phyloP scores from a whole-genome alignment of 2,113 vertebrate species.

The Gadus chalcogrammus region DNA sequence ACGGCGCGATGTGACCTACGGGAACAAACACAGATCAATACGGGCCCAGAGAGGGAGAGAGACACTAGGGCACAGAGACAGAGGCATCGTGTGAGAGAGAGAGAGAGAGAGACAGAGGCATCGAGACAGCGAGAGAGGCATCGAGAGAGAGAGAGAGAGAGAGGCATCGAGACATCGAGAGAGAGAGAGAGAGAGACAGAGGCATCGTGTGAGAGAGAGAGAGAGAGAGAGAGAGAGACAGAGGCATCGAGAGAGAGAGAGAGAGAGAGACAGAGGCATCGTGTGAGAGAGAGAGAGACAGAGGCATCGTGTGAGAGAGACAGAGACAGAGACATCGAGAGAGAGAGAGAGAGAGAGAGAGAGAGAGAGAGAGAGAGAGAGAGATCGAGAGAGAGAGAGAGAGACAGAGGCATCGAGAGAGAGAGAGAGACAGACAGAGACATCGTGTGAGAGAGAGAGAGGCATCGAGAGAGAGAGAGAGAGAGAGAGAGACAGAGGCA shows the following conservation, averaged over 20 bases:
- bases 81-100: background rate
- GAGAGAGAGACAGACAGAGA: background rate
- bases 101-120: background rate
- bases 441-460: background rate
- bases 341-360: background rate
- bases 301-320: background rate
- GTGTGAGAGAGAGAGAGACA: background rate
- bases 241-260: background rate
- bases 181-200: background rate
- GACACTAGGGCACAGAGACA: background rate
- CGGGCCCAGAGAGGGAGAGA: background rate
- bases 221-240: too few relatives aligned
- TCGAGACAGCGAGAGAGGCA: too few relatives aligned
- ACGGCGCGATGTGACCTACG: conserved; percentile 95
- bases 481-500: too few relatives aligned
- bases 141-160: background rate
- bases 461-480: background rate
- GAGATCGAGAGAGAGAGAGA: background rate
- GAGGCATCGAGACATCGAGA: background rate
- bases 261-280: background rate
- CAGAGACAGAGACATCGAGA: background rate
- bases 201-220: background rate
- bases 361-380: background rate
- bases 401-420: background rate
- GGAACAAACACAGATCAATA: conserved; percentile 39